phyloP scores from a whole-genome alignment of 2,113 vertebrate genomes.

The Miniopterus natalensis region DNA sequence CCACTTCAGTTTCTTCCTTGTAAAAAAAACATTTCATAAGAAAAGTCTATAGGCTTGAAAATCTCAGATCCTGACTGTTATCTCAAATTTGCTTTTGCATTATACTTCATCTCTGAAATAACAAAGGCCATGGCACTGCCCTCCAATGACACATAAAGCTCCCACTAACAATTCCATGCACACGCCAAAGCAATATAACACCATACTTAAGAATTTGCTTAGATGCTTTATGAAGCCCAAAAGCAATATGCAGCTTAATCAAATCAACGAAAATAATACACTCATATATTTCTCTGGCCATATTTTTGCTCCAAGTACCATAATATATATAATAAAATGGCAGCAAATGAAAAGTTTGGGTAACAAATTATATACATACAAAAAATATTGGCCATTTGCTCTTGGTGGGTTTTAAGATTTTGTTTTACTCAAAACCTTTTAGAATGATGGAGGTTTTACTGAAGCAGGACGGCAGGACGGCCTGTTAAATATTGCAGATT shows the following conservation, averaged over 20 bases:
- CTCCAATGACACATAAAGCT: constrained; percentile 72
- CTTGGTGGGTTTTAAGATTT: constrained; percentile 13
- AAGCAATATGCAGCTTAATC: constrained; percentile 14
- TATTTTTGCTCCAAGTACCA: constrained; percentile 13
- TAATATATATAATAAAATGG: neutral
- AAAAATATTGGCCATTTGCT: neutral
- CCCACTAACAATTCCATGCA: constrained; percentile 21
- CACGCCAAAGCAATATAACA: constrained; percentile 5
- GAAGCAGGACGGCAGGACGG: neutral
- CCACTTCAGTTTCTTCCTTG: constrained; percentile 29
- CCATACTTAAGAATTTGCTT: neutral
- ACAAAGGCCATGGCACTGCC: constrained; percentile 20
- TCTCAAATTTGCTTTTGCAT: constrained; percentile 51
- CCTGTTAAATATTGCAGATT: neutral
- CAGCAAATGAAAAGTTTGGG: neutral
- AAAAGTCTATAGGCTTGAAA: constrained; percentile 48
- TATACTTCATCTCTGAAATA: constrained; percentile 57
- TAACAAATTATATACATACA: neutral
- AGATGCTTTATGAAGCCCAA: constrained; percentile 51
- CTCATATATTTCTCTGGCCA: neutral
- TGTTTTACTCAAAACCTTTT: neutral
- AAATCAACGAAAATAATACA: constrained; percentile 48
- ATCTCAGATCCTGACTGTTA: constrained; percentile 33
- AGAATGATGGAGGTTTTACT: constrained; percentile 17
- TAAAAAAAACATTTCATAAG: constrained; percentile 44